phyloP scores from a whole-genome alignment of 2,113 vertebrate genomes.

The Epinephelus moara region DNA sequence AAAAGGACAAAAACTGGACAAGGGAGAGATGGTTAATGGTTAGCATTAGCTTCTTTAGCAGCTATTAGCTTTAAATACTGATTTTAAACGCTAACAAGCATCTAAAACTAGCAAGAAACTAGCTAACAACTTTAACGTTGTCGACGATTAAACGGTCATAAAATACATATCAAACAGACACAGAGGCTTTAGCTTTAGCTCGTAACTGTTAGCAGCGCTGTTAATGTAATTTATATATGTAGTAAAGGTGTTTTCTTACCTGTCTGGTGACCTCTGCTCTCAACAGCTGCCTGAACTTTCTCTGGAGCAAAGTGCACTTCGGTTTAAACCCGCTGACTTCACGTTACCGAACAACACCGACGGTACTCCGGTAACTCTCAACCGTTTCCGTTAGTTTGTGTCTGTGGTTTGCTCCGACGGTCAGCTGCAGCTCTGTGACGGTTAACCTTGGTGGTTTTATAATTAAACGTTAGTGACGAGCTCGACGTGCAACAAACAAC shows the following conservation, averaged over 20 bases:
- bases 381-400: background rate
- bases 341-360: background rate
- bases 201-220: too few relatives aligned
- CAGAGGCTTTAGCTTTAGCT: too few relatives aligned
- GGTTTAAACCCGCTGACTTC: background rate
- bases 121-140: background rate
- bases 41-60: background rate
- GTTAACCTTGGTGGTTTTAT: background rate
- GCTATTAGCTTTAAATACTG: background rate
- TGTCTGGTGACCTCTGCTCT: background rate
- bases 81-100: background rate
- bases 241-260: background rate
- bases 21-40: too few relatives aligned
- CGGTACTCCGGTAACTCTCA: background rate
- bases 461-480: background rate
- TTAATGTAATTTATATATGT: too few relatives aligned
- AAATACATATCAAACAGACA: too few relatives aligned
- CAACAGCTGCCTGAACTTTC: background rate
- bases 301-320: background rate
- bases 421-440: background rate
- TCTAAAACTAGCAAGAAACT: background rate
- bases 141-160: background rate
- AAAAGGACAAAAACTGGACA: too few relatives aligned
- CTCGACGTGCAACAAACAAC: background rate
- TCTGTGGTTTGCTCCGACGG: background rate